Evolutionary conservation across 2,113 vertebrate genomes (phyloP), one percentile per base, ranked within the genome.

Genomic region (Bucco capensis): DNA sequence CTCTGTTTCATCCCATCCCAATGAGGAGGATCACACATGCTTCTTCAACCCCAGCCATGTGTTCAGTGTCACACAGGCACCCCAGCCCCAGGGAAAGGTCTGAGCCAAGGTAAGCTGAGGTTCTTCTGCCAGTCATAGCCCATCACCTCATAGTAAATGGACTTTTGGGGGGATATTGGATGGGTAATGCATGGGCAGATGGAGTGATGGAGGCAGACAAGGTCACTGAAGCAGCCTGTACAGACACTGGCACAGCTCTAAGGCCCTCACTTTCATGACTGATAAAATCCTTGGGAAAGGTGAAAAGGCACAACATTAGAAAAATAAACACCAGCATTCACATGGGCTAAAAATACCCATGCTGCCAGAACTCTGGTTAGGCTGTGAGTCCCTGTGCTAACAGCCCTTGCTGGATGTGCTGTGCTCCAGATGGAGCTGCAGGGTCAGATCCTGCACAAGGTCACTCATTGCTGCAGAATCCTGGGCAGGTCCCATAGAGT

Each of bases 231-330:
- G 80, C 76, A 86, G 67, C 53, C 66, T 56, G 66, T 38, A 42
- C 42, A 60, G 76, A 60, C 58, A 27, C 51, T n/a, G 8, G 1
- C 58, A 5, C 1, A 11, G 54, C 40, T 56, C 71, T 28, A 25
- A 71, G 35, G 28, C 44, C 42, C 27, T 61, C 6, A 9, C 40
- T 90, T 61, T 62, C 57, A 56, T 2, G 21, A 76, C 62, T 62
- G 42, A 56, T 57, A 85, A 93, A 85, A 77, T 66, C 57, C 49
- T 51, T 81, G 80, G 80, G 72, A 95, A 88, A 83, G 47, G 50
- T 3, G 0, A 76, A 96, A 77, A 89, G 60, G 66, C 47, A 42
- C 51, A 38, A 27, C 17, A 51, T 50, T 1, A 81, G 62, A 61
- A 94, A 96, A 94, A 88, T 17, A 95, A 94, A 65, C 56, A 74